Base-by-base conservation (phyloP, 2,888 invertebrate species). In the Oxystoma pomonae region DNA sequence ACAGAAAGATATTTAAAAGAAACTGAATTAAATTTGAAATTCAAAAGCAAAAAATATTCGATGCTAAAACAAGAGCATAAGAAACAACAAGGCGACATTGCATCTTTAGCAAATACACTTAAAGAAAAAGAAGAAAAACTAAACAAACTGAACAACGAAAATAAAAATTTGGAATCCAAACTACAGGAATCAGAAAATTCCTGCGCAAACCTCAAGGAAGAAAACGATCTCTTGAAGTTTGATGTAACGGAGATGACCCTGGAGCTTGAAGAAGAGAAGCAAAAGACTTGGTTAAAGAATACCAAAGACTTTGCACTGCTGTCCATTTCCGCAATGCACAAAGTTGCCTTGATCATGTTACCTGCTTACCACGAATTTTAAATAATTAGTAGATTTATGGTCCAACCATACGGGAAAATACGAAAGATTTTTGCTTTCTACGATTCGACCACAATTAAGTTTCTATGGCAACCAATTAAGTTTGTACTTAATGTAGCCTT, bases 201-300 rank as follows among this genome's bases (percentile, higher is more conserved):
- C 18, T 68, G 65, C 53, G 70, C 68, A 35, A 60, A 65, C 16
- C 22, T 71, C 17, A 65, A 63, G 51, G 67, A 67, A 7, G 65
- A 67, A 20, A 70, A 70, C 51, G 18, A 57, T 16, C 62, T 65
- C 12, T 61, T 70, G n/a, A 65, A 55, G 22, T 52, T 60, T 52
- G 63, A 68, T 49, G 53, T 70, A 5, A 51, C 63, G 17, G 69
- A 68, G 18, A 66, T 70, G 1, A 65, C 69, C 22, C 1, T 55
- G 22, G 69, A 68, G 51, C 59, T 74, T 55, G 56, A 59, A 1
- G 70, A 68, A 57, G 74, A 72, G 65, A 71, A 64, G 67, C 67
- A 71, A 64, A 71, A 66, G 59, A 64, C 61, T 2, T 74, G 75
- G 75, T 67, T 72, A 67, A 71, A 67, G 58, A 71, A 68, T 22